Evolutionary conservation across 2,113 vertebrate genomes (phyloP), one percentile per base, ranked within the genome.

Genomic region (Xenus cinereus): DNA sequence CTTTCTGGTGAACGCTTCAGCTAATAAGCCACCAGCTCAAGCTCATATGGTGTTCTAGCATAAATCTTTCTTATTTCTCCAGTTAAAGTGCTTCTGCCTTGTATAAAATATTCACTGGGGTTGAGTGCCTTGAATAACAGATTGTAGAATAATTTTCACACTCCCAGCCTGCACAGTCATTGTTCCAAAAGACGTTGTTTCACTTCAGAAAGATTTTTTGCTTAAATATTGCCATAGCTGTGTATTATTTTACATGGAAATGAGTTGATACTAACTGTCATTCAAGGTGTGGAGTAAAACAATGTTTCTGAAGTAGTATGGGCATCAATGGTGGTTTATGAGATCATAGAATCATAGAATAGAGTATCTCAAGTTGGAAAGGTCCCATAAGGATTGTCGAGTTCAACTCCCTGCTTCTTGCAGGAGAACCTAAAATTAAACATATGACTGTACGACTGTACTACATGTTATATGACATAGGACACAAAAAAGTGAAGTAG

Each of bases 1-100:
- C 51, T 89, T 93, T 92, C 82, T 96, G 60, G 62, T 92, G 79
- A 88, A 50, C 10, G 48, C 56, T 92, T 8, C 74, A 92, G 85
- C 71, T 96, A 88, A 85, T 95, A 90, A 93, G 82, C 53, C 32
- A 92, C 85, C 37, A 85, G 62, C 85, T 92, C 82, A 78, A 95
- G 56, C 51, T 95, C 56, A 72, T 75, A 72, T 56, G 39, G 79
- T 93, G 57, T 88, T 93, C n/a, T 46, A 83, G 37, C 53, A 92
- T 92, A 90, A 96, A 96, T 95, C 93, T 92, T 90, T 64, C 88
- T 75, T 71, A 93, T 85, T 95, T 87, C 28, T 89, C 39, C 6
- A 14, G 71, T 78, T 82, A 78, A 87, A 93, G 75, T 82, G 41
- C 66, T 90, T 87, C 78, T 95, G 82, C 64, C 78, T 82, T 79